Evolutionary conservation across 2,797 vertebrate genomes (phyloP).

Genomic region (Chlorospingus semifuscus): DNA sequence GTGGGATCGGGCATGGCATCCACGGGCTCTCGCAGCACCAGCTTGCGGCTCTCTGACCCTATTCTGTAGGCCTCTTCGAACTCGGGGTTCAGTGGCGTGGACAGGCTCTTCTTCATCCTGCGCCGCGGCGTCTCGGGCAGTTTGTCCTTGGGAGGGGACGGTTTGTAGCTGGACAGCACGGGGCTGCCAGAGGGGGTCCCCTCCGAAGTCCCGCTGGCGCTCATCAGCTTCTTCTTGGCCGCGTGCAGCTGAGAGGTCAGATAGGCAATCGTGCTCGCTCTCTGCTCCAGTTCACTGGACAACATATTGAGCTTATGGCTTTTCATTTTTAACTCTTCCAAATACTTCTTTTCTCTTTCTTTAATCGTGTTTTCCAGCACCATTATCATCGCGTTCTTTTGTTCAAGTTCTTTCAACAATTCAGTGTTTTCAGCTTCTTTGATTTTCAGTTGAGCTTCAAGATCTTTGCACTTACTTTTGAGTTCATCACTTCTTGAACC

Average conservation of each 20-base stretch:
- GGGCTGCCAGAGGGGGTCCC: conserved; percentile 86
- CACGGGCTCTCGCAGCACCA: conserved; percentile 86
- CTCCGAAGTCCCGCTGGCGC: conserved; percentile 81
- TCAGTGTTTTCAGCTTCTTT: conserved; percentile 90
- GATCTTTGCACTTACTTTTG: conserved; percentile 86
- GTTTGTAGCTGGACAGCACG: conserved; percentile 82
- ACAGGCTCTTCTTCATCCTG: conserved; percentile 97
- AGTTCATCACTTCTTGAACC: conserved; percentile 85
- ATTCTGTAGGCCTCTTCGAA: conserved; percentile 92
- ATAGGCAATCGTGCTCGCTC: conserved; percentile 93
- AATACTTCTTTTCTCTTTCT: conserved; percentile 93
- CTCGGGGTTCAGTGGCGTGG: conserved; percentile 93
- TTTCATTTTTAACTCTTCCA: conserved; percentile 97
- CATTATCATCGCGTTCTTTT: conserved; percentile 91
- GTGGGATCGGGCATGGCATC: conserved; percentile 98
- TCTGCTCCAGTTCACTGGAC: conserved; percentile 94
- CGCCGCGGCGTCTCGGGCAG: conserved; percentile 93
- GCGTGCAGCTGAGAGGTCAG: conserved; percentile 95
- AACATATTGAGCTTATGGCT: conserved; percentile 93
- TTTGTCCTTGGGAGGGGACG: conserved; percentile 89
- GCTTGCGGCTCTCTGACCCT: conserved; percentile 85
- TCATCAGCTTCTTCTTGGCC: conserved; percentile 90
- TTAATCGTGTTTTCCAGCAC: conserved; percentile 94
- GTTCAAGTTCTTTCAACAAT: conserved; percentile 89
- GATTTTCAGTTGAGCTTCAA: conserved; percentile 89